Evolutionary conservation across 2,113 vertebrate genomes (phyloP).

Genomic region (Dasyprocta punctata): DNA sequence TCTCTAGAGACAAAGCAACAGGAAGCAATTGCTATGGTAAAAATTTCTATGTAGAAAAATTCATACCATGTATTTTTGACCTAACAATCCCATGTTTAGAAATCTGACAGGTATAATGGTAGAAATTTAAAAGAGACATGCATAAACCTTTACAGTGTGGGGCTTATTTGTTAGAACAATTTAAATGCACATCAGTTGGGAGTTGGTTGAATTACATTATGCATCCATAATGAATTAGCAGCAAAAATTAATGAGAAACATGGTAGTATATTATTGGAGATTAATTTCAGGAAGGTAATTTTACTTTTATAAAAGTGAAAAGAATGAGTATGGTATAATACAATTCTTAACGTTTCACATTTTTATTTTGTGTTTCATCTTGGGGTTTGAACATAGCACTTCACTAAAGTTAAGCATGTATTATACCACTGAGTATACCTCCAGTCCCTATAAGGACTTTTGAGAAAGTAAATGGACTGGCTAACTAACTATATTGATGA

Average conservation of each 20-base stretch:
- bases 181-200: background rate
- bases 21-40: background rate
- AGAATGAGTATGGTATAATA: background rate
- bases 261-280: background rate
- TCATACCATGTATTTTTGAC: background rate
- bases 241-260: background rate
- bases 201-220: background rate
- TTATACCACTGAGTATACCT: background rate
- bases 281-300: background rate
- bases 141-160: background rate
- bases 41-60: constrained; percentile 10
- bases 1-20: background rate
- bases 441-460: background rate
- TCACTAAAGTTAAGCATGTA: background rate
- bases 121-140: background rate
- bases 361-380: background rate
- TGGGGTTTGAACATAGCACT: background rate
- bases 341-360: background rate
- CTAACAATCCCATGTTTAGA: background rate
- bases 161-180: background rate
- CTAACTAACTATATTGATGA: background rate
- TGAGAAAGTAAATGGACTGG: background rate
- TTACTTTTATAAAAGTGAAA: background rate
- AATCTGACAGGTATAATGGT: background rate
- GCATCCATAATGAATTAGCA: background rate